Evolutionary conservation across 2,888 invertebrate species (phyloP), one percentile per base, ranked within the genome.

Genomic region (Melanophora roralis): DNA sequence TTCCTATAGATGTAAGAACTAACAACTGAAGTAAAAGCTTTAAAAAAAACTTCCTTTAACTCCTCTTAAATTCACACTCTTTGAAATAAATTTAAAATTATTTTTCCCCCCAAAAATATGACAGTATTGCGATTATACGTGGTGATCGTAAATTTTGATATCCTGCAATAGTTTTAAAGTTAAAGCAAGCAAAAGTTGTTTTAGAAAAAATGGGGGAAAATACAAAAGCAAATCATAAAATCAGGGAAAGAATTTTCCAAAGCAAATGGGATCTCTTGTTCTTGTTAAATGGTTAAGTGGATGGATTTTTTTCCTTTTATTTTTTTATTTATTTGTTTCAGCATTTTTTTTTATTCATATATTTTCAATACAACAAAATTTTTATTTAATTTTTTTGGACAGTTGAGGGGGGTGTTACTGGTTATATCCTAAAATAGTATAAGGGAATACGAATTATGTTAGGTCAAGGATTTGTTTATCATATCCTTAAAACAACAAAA

Each of bases 381-480:
- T 14, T 49, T 11, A 19, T 6, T 5, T 9, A 32, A 16, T 14
- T 8, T 19, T 38, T 60, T 60, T 43, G 32, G 9, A 47, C 45
- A 69, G 51, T 62, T 40, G 64, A 64, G 69, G 64, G 76, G 55
- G 38, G 36, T 14, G 16, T 62, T 51, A n/a, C 38, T 62, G 47
- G 7, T 4, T 40, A 27, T 47, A 16, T 6, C 34, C 8, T 11
- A 53, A 14, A 5, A 36, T 14, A 43, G 59, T 34, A 16, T 36
- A 64, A 34, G 43, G 51, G 69, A 73, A 71, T 74, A 72, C 80
- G 83, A 84, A 83, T 86, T 86, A 86, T 86, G 86, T 84, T 83
- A 84, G 86, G 86, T 86, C 86, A 86, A 86, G 86, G 86, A 86
- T 86, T 86, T 80, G 80, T 72, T 76, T 72, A 38, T 72, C 71